A percentile compares a stretch with the other conserved stretches of the same genome.
Conservation (phyloP, 2,888 invertebrate species). For the Tolmerus cingulatus region DNA sequence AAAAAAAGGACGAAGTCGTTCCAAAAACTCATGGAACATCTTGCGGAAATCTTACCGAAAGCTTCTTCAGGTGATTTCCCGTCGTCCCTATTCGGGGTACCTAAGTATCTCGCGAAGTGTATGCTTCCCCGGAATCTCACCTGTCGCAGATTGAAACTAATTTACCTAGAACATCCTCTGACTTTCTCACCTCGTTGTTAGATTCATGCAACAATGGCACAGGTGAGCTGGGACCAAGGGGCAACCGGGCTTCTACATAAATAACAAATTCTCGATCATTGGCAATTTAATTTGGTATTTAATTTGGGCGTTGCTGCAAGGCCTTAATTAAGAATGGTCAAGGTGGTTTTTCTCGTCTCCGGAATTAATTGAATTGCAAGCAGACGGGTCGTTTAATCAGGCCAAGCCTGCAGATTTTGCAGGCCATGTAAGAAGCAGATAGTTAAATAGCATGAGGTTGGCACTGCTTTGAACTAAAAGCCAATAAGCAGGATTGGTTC, state of each 20-base stretch:
- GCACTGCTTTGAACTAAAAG: background rate
- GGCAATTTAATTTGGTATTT: background rate
- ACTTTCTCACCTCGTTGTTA: background rate
- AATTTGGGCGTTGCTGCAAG: background rate
- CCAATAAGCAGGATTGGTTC: background rate
- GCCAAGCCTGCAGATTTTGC: background rate
- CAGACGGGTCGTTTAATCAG: background rate
- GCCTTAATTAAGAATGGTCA: background rate
- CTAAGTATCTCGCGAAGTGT: background rate
- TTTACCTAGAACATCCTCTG: background rate
- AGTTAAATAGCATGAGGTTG: background rate
- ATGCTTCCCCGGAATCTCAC: background rate
- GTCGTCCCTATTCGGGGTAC: background rate
- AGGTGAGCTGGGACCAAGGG: background rate
- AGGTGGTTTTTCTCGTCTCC: background rate
- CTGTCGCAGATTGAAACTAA: background rate
- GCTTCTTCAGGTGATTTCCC: background rate
- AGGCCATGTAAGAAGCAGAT: background rate
- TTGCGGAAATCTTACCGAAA: background rate
- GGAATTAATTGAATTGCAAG: background rate
- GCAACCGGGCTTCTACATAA: background rate
- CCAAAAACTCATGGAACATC: background rate
- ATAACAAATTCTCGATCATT: background rate
- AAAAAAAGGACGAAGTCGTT: background rate
- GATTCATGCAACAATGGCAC: background rate